Conservation (phyloP, 2,113 vertebrate genomes). For the Brachyhypopomus occidentalis region DNA sequence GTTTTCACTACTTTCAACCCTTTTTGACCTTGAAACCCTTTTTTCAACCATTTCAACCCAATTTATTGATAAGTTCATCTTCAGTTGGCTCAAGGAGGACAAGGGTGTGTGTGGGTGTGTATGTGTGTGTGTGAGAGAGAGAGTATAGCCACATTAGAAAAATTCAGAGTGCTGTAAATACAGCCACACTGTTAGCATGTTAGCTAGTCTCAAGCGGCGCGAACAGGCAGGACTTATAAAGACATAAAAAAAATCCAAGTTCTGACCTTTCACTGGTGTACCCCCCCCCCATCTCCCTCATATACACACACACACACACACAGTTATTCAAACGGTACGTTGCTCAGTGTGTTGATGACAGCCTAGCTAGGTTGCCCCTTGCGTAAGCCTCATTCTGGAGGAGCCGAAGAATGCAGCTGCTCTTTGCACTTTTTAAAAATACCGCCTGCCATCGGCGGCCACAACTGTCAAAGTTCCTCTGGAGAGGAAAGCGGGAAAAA, state of each 20-base stretch:
- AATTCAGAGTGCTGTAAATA: constrained; percentile 43
- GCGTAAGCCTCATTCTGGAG: constrained; percentile 72
- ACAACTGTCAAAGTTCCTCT: constrained; percentile 73
- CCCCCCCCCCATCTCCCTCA: not conserved
- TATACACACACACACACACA: constrained; percentile 1
- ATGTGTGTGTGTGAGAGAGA: constrained; percentile 13
- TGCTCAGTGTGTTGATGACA: constrained; percentile 56
- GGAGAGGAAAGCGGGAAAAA: constrained; percentile 64
- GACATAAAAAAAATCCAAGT: constrained; percentile 3
- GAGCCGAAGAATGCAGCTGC: constrained; percentile 67
- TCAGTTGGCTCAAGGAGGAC: constrained; percentile 29
- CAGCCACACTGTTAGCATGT: constrained; percentile 27
- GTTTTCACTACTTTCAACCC: constrained; percentile 37
- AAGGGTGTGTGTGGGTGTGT: constrained; percentile 23
- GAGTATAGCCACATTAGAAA: constrained; percentile 39
- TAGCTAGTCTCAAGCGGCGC: constrained; percentile 26
- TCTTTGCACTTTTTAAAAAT: constrained; percentile 77
- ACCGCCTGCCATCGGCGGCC: constrained; percentile 65
- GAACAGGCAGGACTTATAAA: constrained; percentile 12
- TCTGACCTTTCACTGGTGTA: not conserved
- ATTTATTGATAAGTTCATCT: constrained; percentile 30
- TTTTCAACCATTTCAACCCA: too few species aligned
- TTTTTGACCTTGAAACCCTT: constrained; percentile 41
- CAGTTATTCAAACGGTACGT: not conserved
- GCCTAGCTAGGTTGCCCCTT: constrained; percentile 63